phyloP scores from a whole-genome alignment of 2,797 vertebrate genomes.

The Linurgus olivaceus region DNA sequence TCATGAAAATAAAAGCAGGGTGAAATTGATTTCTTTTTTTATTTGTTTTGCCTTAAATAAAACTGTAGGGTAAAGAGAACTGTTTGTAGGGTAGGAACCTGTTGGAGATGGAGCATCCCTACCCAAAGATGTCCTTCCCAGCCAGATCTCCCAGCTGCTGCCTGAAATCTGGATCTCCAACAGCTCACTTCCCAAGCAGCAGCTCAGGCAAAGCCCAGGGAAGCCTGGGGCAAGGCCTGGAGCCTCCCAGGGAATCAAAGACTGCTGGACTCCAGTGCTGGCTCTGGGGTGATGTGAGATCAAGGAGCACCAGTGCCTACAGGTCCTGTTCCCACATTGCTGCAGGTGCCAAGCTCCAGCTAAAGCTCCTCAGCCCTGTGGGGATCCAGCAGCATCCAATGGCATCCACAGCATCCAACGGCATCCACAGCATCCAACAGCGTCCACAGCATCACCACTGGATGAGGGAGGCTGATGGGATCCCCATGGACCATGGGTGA shows the following conservation, averaged over 20 bases:
- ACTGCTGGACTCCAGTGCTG: neutral
- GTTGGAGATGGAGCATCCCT: neutral
- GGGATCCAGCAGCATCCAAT: neutral
- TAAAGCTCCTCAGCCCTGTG: neutral
- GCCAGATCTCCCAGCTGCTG: neutral
- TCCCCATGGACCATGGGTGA: fast-evolving
- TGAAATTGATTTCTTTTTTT: neutral
- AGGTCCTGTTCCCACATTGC: neutral
- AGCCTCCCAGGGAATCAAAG: neutral
- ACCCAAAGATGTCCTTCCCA: neutral
- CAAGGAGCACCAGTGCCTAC: neutral
- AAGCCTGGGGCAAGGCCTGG: neutral
- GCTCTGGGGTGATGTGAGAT: neutral
- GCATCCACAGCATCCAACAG: neutral
- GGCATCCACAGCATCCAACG: neutral
- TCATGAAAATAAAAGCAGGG: neutral
- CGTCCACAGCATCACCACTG: fast-evolving
- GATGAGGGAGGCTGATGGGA: neutral
- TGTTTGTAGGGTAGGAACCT: neutral
- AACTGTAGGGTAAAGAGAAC: neutral
- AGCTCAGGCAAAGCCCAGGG: neutral
- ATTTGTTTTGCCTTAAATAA: neutral
- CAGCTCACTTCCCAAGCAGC: fast-evolving
- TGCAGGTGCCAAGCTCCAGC: fast-evolving
- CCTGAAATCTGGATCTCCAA: neutral